These are phyloP conservation scores for Cybosia mesomella DNA, from an alignment of 2,888 invertebrate species.

Conservation along the genomic window DNA sequence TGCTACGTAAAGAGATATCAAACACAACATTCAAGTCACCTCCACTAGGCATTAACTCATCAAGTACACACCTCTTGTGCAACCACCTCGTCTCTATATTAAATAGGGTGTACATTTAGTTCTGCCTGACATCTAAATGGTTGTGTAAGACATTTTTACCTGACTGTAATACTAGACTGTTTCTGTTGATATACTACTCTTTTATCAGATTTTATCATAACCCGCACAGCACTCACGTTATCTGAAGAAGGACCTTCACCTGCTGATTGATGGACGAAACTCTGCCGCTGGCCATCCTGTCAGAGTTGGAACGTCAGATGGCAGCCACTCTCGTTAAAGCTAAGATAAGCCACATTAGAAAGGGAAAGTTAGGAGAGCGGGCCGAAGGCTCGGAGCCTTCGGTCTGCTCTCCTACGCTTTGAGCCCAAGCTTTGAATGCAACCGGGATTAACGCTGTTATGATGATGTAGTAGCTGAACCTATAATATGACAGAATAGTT, in stretches of 20 bases:
- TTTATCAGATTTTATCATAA: not conserved
- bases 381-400: too few species aligned
- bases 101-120: not conserved
- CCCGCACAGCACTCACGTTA: not conserved
- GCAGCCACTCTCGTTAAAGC: not conserved
- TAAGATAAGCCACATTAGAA: not conserved
- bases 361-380: not conserved
- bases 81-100: too few species aligned
- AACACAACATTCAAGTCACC: not conserved
- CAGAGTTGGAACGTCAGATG: too few species aligned
- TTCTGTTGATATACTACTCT: too few species aligned
- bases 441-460: not conserved
- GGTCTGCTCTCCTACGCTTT: too few species aligned
- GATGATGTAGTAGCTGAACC: too few species aligned
- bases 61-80: too few species aligned
- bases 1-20: not conserved
- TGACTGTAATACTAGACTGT: too few species aligned
- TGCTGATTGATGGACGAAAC: too few species aligned
- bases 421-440: not conserved
- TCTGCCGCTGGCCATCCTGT: too few species aligned
- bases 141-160: not conserved
- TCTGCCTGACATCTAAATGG: not conserved
- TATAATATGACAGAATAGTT: too few species aligned
- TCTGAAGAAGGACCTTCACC: not conserved
- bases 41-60: not conserved